A percentile compares a stretch with the other conserved stretches of the same genome.
Conservation (phyloP, 2,888 invertebrate genomes). For the Cheilosia urbana region DNA sequence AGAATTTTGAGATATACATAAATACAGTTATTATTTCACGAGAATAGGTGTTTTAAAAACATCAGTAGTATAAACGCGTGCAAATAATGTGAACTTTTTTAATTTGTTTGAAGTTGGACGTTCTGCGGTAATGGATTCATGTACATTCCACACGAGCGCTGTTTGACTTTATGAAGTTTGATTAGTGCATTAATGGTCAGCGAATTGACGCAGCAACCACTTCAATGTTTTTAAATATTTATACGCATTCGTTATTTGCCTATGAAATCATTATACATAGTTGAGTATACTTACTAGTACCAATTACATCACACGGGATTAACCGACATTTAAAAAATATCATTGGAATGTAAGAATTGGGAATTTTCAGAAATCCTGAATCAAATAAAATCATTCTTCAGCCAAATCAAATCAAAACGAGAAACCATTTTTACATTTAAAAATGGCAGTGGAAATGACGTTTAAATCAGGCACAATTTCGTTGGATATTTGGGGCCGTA, state of each 20-base stretch:
- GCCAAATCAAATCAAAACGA: too few relatives aligned
- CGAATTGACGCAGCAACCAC: background rate
- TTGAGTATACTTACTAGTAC: too few relatives aligned
- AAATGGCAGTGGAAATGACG: too few relatives aligned
- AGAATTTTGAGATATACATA: background rate
- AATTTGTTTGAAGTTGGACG: background rate
- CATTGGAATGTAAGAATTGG: too few relatives aligned
- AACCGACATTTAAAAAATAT: too few relatives aligned
- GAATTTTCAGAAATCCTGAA: too few relatives aligned
- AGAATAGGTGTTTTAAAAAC: background rate
- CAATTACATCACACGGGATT: too few relatives aligned
- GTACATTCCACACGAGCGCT: background rate
- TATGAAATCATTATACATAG: background rate
- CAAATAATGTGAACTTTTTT: background rate
- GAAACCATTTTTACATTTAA: too few relatives aligned
- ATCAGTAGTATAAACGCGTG: background rate
- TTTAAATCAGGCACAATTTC: too few relatives aligned
- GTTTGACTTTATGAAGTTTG: background rate
- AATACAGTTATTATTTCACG: background rate
- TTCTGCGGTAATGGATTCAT: background rate
- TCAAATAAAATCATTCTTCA: too few relatives aligned
- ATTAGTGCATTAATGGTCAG: background rate
- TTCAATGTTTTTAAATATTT: conserved; percentile 1
- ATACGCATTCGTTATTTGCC: background rate
- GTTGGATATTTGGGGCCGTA: too few relatives aligned